phyloP scores from a whole-genome alignment of 2,888 invertebrate genomes.

The Melanophora roralis region DNA sequence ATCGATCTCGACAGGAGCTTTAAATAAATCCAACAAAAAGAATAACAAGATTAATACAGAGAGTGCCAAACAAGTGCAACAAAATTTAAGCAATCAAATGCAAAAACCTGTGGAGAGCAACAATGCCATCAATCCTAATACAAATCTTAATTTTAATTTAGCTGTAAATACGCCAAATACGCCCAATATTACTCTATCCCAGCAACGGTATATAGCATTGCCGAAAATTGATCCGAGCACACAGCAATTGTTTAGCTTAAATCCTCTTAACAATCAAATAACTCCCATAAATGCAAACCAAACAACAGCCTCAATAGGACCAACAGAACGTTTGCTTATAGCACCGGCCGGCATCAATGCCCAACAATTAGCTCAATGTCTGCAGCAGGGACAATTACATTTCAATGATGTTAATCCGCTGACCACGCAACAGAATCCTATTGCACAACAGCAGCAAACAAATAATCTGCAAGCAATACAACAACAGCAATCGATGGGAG shows the following conservation, averaged over 20 bases:
- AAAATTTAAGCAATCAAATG: constrained; percentile 12
- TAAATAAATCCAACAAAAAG: constrained; percentile 64
- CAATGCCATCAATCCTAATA: background rate
- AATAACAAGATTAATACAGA: constrained; percentile 41
- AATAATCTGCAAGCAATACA: constrained; percentile 29
- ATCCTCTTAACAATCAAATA: constrained; percentile 77
- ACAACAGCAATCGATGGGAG: constrained; percentile 6
- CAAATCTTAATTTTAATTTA: constrained; percentile 47
- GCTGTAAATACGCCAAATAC: constrained; percentile 56
- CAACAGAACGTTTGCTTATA: constrained; percentile 76
- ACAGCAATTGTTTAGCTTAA: constrained; percentile 76
- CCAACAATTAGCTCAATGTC: constrained; percentile 76
- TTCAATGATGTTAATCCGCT: constrained; percentile 76
- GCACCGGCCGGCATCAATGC: constrained; percentile 77
- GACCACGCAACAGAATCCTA: constrained; percentile 59
- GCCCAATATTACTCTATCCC: constrained; percentile 38
- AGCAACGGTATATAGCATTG: constrained; percentile 74
- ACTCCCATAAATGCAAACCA: constrained; percentile 76
- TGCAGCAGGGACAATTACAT: constrained; percentile 76
- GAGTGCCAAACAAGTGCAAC: constrained; percentile 65
- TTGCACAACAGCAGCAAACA: constrained; percentile 16
- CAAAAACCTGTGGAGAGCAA: constrained; percentile 14
- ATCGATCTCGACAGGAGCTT: constrained; percentile 51
- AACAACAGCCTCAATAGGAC: constrained; percentile 75
- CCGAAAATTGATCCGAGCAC: constrained; percentile 76